Base-by-base conservation (phyloP, 37 sponge, comb jelly and placozoan species). In the Cladorhizidae sp. region DNA sequence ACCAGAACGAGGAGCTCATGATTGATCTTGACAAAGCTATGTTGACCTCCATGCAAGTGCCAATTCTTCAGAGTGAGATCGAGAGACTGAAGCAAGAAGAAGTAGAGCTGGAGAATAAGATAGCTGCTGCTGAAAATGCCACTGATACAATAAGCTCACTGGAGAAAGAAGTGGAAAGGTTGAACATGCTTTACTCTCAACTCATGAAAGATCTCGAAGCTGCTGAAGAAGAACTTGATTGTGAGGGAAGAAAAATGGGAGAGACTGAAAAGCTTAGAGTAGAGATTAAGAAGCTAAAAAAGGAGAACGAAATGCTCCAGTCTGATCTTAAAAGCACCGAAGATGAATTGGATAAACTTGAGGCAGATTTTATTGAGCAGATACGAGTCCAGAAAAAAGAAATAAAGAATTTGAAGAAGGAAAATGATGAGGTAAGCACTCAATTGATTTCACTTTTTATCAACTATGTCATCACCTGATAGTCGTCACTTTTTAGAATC, bases 191-290 rank as follows among this genome's bases (percentile, higher is more conserved):
- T 1, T 26, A 50, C 15, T 63, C 38, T 0, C 57, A 77, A 43
- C 79, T 67, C 20, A 12, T 68, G 76, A 57, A 36, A 57, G 76
- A 59, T 17, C 23, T 39, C 54, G 52, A 73, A 29, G 15, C 31
- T 12, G 52, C 39, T n/a, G 42, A 64, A 63, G 51, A 79, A 28
- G 52, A 65, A 39, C 69, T 80, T 7, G 43, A 75, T 1, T 67
- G 65, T 54, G 65, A 62, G 40, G 36, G 57, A 11, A 43, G 29
- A 25, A 25, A 64, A 26, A 29, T n/a, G 36, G 80, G 40, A 50
- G 64, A n/a, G 29, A 25, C 64, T 26, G 69, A 64, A 23, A 38
- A 64, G 28, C 51, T 77, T 39, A 3, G n/a, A 36, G 41, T 43
- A 15, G 39, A 57, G 26, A 41, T 29, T 31, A 50, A 42, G 40